Percentiles rank a stretch among this genome's conserved stretches.
These are phyloP conservation scores for Melinopterus prodromus DNA, from an alignment of 2,888 invertebrate species.

Conservation along the genomic window DNA sequence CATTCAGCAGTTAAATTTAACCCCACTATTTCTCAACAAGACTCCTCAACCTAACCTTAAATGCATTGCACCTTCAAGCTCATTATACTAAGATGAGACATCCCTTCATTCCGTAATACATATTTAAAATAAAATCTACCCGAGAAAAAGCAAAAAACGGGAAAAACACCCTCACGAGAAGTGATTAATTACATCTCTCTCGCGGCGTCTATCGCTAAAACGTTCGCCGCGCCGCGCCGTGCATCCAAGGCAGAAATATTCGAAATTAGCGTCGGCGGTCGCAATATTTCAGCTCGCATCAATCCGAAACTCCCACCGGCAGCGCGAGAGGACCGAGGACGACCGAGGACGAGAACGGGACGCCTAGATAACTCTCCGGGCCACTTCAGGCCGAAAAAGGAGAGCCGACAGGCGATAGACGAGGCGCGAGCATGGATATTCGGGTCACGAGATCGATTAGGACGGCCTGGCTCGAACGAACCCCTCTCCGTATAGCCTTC, in stretches of 20 bases:
- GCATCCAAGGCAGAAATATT: not conserved
- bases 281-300: not conserved
- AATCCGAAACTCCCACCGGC: not conserved
- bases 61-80: no score
- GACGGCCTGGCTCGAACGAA: conserved; percentile 32
- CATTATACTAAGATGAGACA: no score
- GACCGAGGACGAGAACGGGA: not conserved
- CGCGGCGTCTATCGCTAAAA: not conserved
- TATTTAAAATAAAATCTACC: not conserved
- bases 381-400: conserved; percentile 18
- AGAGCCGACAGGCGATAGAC: conserved; percentile 28
- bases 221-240: no score
- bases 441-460: conserved; percentile 47
- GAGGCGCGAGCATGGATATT: conserved; percentile 42
- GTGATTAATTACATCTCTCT: not conserved
- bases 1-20: no score
- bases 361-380: not conserved
- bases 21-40: no score
- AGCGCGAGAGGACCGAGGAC: no score
- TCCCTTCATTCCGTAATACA: no score
- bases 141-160: not conserved
- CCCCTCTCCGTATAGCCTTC: not conserved
- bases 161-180: not conserved
- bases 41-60: no score
- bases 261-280: not conserved